Evolutionary conservation across 2,888 invertebrate genomes (phyloP).

Genomic region (Netelia fuscicornis): DNA sequence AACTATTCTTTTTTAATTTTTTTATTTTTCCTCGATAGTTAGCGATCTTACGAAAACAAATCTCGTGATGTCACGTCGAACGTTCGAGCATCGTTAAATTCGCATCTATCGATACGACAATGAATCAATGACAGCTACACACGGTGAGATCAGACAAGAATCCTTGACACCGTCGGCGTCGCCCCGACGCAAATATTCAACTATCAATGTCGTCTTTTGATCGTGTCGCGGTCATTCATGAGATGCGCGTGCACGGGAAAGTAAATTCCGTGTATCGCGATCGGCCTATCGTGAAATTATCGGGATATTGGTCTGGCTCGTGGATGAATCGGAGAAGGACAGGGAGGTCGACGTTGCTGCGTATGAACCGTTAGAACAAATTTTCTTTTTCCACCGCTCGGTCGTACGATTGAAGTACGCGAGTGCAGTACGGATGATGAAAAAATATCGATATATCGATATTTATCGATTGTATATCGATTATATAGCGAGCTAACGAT

Average conservation of each 20-base stretch:
- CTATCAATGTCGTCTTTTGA: neutral
- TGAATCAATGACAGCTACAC: slow-evolving; percentile 20
- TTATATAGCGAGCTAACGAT: too few species aligned
- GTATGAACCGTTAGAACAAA: too few species aligned
- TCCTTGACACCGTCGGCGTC: slow-evolving; percentile 11
- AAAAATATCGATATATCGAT: neutral
- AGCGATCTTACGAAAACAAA: too few species aligned
- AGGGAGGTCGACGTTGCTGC: neutral
- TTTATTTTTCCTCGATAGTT: too few species aligned
- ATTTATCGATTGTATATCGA: too few species aligned
- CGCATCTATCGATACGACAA: slow-evolving; percentile 22
- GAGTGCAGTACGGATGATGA: too few species aligned
- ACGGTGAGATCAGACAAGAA: neutral
- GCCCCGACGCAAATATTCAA: neutral
- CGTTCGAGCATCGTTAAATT: neutral
- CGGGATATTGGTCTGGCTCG: slow-evolving; percentile 11
- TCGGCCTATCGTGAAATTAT: neutral
- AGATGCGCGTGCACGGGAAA: neutral
- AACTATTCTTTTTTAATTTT: too few species aligned
- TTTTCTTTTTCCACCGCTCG: too few species aligned
- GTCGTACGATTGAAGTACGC: too few species aligned
- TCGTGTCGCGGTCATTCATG: neutral
- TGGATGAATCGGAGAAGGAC: slow-evolving; percentile 5
- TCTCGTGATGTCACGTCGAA: neutral
- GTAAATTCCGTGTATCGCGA: neutral